Evolutionary conservation across 2,797 vertebrate genomes (phyloP), one percentile per base, ranked within the genome.

Genomic region (Takifugu rubripes): DNA sequence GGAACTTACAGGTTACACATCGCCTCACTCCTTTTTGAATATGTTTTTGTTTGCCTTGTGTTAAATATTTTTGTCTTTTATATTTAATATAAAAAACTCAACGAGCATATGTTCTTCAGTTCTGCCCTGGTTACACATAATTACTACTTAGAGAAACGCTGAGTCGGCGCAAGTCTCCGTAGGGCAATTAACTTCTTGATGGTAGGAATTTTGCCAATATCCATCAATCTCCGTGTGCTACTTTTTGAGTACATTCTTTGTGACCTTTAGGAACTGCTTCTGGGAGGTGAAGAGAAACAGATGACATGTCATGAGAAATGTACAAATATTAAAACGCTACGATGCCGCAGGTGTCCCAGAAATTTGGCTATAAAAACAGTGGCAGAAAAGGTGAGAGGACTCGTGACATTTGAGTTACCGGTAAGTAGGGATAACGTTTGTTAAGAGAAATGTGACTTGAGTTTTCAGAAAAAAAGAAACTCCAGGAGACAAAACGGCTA

Each of bases 101-200:
- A 21, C 1, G 72, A 71, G 54, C 50, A 5, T 58, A 49, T 47
- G 50, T 69, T 62, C 71, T 70, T 80, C 24, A 79, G 77, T 75
- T 85, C 68, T 68, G 59, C 54, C 66, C 1, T 1, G 61, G 54
- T 86, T 83, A 60, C 80, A 86, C 74, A 62, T 78, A 75, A 83
- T 79, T 83, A 81, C 73, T 82, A 83, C 56, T 58, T 68, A 67
- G 70, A 78, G 61, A 29, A 65, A 16, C 21, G 21, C 65, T 66
- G 66, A 86, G 64, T 84, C 72, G 61, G 71, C 56, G 55, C 62
- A 63, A 66, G 66, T 69, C 52, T 72, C 25, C 21, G 1, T 6
- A 31, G 6, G 29, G 29, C 29, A 31, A 8, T 5, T 31, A 8
- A 31, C 29, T 5, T 8, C 7, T 31, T 31, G 5, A 31, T 6